Evolutionary conservation across 2,113 vertebrate genomes (phyloP), one percentile per base, ranked within the genome.

Genomic region (Phyllopteryx taeniolatus): DNA sequence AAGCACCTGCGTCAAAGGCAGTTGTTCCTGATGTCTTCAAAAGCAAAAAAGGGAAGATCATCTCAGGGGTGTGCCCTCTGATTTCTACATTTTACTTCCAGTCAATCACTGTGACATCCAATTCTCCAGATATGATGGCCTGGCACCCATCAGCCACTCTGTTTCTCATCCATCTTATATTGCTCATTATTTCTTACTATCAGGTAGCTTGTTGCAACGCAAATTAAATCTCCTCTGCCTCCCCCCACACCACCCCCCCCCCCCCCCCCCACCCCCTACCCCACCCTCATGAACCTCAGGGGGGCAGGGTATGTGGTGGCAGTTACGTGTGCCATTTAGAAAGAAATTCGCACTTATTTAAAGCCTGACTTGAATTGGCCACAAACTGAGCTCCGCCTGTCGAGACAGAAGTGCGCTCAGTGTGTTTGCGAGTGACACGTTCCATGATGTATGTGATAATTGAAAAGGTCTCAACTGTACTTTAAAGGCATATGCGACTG

Each of bases 121-220:
- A 86, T 87, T 88, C 83, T 51, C 63, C 9, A 15, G 56, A 89
- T 80, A 67, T 86, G 84, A 88, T 84, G 82, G 81, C 80, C 79
- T 83, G 83, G 70, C 76, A 53, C 71, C 65, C 66, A 63, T 70
- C 78, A 73, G 54, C 71, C 76, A 68, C 80, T 82, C 86, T 89
- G 86, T 73, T 76, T 61, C 84, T 84, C 78, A 87, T 84, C 72
- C 82, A 78, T 79, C 76, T 83, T 83, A 89, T 89, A 92, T 87
- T 90, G 82, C 91, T 94, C 93, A 94, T 94, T 93, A 92, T 92
- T 90, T 85, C 86, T 90, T 90, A 86, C 87, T 90, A 90, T 91
- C 90, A 88, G 89, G 89, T 88, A 90, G 91, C 90, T 91, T 88
- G 85, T 89, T 93, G 91, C 82, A 79, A 81, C 92, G 92, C 91